Conservation (phyloP, 2,113 vertebrate genomes). For the Tragulus kanchil region DNA sequence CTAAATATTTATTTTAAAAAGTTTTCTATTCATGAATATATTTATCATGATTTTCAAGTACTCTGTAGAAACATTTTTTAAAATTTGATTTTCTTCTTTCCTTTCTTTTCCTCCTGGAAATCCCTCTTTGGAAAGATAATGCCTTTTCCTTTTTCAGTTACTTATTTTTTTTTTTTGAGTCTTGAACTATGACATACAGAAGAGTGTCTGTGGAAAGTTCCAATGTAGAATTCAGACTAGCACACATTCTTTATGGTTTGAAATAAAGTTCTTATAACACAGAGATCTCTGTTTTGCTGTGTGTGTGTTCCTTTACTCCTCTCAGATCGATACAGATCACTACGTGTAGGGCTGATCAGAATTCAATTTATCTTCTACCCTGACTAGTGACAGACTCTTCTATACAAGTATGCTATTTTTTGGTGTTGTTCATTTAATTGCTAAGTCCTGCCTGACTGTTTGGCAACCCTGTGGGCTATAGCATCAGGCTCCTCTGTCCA, state of each 20-base stretch:
- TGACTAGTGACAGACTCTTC: background rate
- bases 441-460: no score
- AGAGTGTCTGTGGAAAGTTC: background rate
- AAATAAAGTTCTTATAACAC: background rate
- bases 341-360: background rate
- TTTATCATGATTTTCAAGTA: background rate
- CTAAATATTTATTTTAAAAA: background rate
- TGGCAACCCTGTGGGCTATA: no score
- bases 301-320: background rate
- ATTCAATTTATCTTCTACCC: background rate
- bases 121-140: background rate
- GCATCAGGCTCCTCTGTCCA: no score
- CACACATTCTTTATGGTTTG: background rate
- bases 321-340: background rate
- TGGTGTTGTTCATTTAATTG: no score
- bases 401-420: no score
- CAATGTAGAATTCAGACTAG: background rate
- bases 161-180: background rate
- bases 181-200: background rate
- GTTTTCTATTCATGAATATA: background rate
- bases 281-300: background rate
- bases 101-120: background rate
- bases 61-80: background rate
- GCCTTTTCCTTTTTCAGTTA: background rate
- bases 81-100: background rate